A percentile compares a stretch with the other conserved stretches of the same genome.
phyloP scores from a whole-genome alignment of 2,888 invertebrate genomes.

The Sminthurides aquaticus region DNA sequence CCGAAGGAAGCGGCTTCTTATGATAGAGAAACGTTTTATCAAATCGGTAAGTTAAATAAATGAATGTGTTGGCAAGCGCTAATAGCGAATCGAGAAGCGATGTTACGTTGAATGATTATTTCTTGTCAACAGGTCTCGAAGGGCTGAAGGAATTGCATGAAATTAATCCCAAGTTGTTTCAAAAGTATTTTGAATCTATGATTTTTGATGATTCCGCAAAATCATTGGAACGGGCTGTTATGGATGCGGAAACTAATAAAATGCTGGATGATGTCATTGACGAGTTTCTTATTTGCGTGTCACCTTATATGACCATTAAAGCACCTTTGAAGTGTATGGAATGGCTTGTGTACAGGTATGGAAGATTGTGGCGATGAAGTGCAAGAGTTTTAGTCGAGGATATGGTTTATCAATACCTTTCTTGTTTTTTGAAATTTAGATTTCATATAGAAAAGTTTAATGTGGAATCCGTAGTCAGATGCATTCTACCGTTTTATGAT shows the following conservation, averaged over 20 bases:
- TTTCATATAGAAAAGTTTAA: conserved; percentile 86
- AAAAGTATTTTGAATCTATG: conserved; percentile 63
- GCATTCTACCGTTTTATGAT: conserved; percentile 87
- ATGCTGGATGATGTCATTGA: conserved; percentile 66
- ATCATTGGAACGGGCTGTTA: conserved; percentile 71
- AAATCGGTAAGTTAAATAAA: conserved; percentile 58
- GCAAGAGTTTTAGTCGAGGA: not conserved
- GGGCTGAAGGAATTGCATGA: conserved; percentile 75
- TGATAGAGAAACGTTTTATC: conserved; percentile 74
- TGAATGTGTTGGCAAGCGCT: conserved; percentile 1
- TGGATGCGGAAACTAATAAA: conserved; percentile 65
- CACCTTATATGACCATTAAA: conserved; percentile 81
- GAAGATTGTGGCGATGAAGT: not conserved
- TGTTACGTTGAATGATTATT: not conserved
- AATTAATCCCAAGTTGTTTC: conserved; percentile 61
- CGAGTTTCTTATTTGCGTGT: conserved; percentile 69
- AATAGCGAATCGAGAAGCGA: not conserved
- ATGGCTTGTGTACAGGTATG: conserved; percentile 75
- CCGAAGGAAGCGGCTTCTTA: conserved; percentile 80
- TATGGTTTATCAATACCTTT: conserved; percentile 4
- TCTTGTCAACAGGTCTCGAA: conserved; percentile 54
- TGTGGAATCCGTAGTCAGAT: conserved; percentile 65
- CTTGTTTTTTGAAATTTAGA: conserved; percentile 47
- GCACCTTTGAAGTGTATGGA: conserved; percentile 84
- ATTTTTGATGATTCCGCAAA: conserved; percentile 66